Evolutionary conservation across 2,113 vertebrate genomes (phyloP), one percentile per base, ranked within the genome.

Genomic region (Jaculus jaculus): DNA sequence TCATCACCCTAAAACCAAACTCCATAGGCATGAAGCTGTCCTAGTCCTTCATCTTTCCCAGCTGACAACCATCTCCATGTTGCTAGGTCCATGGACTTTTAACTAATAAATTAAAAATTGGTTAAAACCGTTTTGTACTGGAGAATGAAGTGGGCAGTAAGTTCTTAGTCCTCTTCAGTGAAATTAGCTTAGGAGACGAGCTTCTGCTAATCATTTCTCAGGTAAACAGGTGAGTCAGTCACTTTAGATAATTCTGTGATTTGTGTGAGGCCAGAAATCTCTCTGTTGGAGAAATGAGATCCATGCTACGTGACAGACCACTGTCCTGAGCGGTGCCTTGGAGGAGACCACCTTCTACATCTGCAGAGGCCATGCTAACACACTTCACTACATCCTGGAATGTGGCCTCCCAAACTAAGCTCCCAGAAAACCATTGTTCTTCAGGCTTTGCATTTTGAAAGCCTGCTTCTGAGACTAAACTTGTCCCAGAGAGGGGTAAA

Each of bases 401-500:
- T 69, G 39, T 60, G n/a, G 32, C 5, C 72, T 60, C 54, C 37
- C 37, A 66, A 65, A 73, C 4, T 68, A 60, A 90, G 71, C 61
- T 34, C 61, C 34, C 30, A 72, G 69, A 37, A 87, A 90, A 87
- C 34, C 3, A 47, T 60, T 68, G 51, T 60, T 75, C 68, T 92
- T 81, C 47, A 58, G 8, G 71, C 66, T 82, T 65, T 77, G 69
- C 30, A 80, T 94, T 93, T 65, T 74, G 73, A 82, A 92, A 90
- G 37, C 82, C 32, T 26, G 17, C 16, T 88, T 78, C 42, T 60
- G 26, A 77, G 73, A 15, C 28, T 63, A 61, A 91, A 82, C 24
- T 58, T 91, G 80, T 58, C 60, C 26, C 39, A 42, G 20, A 1
- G 65, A 84, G 77, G 17, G 4, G 1, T 60, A 72, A 39, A 80